Base-by-base conservation (phyloP, 2,113 vertebrate species). In the Tachysurus fulvidraco region DNA sequence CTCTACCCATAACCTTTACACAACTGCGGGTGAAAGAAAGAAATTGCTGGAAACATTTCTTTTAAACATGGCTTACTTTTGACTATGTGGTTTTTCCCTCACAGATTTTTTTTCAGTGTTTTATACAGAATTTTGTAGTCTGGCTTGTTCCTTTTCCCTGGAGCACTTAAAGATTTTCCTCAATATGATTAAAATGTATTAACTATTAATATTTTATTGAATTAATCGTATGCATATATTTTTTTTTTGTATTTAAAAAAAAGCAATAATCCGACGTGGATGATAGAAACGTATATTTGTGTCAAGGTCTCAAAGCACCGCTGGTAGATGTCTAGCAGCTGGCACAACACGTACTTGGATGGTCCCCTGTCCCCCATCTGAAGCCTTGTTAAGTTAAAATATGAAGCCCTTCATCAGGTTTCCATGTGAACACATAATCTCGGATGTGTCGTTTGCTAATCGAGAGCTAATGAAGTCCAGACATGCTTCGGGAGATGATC, bases 381-480 rank as follows among this genome's bases (percentile, higher is more conserved):
- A 30, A 79, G 76, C 14, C 52, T 55, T 77, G n/a, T 28, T 36
- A 52, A 25, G 16, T 55, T 59, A 79, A 55, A 57, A 16, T 46
- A 50, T 14, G 25, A 82, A 52, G 25, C 86, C 71, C 69, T 50
- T 79, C 81, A 59, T 59, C 81, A 67, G 57, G 79, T 85, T 76
- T 83, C 55, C 71, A 82, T 77, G 87, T 79, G 85, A 88, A 87
- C 81, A 46, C 65, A 88, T 88, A 80, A 84, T 83, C 71, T 59
- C 5, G 7, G 65, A 52, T 79, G 79, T 78, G 41, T 16, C 23
- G 52, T 83, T 65, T 25, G 41, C 78, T 81, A 73, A 76, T 78
- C 52, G 62, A 85, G 54, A 83, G 83, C 78, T 83, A 89, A 87
- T 85, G 85, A 84, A 44, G 64, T 36, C 73, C 52, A 65, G 77